A percentile compares a stretch with the other conserved stretches of the same genome.
Conservation (phyloP, 2,888 invertebrate genomes). For the Pimpla rufipes region DNA sequence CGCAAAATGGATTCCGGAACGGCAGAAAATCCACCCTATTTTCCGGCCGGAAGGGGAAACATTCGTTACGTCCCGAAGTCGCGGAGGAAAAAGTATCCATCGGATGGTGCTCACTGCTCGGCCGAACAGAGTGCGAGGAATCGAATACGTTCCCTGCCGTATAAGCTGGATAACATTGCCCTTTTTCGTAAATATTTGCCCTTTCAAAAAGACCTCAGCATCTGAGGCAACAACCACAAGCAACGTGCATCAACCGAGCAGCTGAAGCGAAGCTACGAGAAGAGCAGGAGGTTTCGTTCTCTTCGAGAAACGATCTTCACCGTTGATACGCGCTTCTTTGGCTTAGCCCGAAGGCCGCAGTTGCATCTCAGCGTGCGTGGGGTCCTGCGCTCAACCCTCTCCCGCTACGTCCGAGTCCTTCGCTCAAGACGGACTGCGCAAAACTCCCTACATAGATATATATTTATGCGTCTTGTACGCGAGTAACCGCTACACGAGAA, state of each 20-base stretch:
- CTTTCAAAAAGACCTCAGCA: not conserved
- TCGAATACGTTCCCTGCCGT: not conserved
- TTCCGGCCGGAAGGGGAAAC: slow-evolving; percentile 76
- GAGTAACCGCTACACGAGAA: slow-evolving; percentile 35
- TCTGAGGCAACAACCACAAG: too few relatives aligned
- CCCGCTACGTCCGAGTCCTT: not conserved
- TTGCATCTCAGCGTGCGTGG: slow-evolving; percentile 63
- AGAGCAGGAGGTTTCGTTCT: slow-evolving; percentile 36
- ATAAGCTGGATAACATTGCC: too few relatives aligned
- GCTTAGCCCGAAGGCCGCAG: slow-evolving; percentile 57
- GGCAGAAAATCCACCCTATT: slow-evolving; percentile 62
- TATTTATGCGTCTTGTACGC: not conserved
- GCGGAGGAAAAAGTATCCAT: slow-evolving; percentile 39
- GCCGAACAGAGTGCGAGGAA: not conserved
- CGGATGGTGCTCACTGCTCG: not conserved
- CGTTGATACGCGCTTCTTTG: slow-evolving; percentile 62
- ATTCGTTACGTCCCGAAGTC: slow-evolving; percentile 72
- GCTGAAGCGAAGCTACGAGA: slow-evolving; percentile 19
- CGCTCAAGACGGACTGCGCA: slow-evolving; percentile 25
- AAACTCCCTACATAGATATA: not conserved
- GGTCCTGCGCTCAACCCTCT: slow-evolving; percentile 52
- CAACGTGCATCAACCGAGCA: slow-evolving; percentile 21
- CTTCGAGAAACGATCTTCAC: slow-evolving; percentile 52
- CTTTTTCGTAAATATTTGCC: slow-evolving; percentile 34
- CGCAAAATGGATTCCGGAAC: slow-evolving; percentile 65